phyloP scores from a whole-genome alignment of 2,888 invertebrate species.

The Metacarcinus magister region DNA sequence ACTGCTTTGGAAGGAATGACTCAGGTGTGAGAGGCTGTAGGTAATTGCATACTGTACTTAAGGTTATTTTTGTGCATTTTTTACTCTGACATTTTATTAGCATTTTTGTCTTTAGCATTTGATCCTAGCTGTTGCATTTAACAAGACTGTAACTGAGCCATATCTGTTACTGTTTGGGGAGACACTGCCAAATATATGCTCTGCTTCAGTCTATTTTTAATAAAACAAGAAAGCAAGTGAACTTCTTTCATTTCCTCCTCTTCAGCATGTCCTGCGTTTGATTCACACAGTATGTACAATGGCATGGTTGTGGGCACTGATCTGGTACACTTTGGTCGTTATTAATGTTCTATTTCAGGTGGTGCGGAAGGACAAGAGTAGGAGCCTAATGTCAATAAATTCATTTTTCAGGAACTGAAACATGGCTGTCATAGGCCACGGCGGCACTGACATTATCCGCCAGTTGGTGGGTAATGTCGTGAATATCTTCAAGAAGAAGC shows the following conservation, averaged over 20 bases:
- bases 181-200: conserved; percentile 60
- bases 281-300: conserved; percentile 54
- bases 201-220: conserved; percentile 66
- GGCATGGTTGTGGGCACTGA: conserved; percentile 80
- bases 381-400: conserved; percentile 75
- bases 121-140: conserved; percentile 68
- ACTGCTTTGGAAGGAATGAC: conserved; percentile 3
- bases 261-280: conserved; percentile 68
- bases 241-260: conserved; percentile 68
- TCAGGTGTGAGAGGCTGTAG: neutral
- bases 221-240: conserved; percentile 69
- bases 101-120: conserved; percentile 75
- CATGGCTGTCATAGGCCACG: conserved; percentile 83
- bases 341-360: conserved; percentile 68
- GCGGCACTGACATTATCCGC: conserved; percentile 83
- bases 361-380: neutral
- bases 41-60: conserved; percentile 63
- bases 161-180: conserved; percentile 52
- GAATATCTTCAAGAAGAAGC: conserved; percentile 83
- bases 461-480: conserved; percentile 83
- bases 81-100: conserved; percentile 67
- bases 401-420: conserved; percentile 82
- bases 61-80: conserved; percentile 63
- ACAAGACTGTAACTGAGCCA: conserved; percentile 43
- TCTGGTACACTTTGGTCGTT: conserved; percentile 65